Evolutionary conservation across 2,113 vertebrate species (phyloP).

Genomic region (Halcyon senegalensis): DNA sequence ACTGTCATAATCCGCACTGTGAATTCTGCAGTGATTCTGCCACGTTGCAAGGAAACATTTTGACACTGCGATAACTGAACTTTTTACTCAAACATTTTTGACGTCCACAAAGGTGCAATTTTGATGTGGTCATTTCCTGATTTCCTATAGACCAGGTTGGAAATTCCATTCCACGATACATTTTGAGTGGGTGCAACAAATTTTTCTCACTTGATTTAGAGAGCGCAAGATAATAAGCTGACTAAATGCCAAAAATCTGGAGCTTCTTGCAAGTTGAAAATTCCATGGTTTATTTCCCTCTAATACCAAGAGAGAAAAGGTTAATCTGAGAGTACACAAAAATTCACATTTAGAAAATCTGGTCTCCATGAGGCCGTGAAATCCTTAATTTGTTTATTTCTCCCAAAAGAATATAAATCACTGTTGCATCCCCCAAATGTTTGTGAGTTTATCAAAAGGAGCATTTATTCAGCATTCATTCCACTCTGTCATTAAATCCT

Average conservation of each 20-base stretch:
- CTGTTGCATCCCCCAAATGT: conserved; percentile 53
- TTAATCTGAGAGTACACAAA: conserved; percentile 28
- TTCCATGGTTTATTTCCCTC: background rate
- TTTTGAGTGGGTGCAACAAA: background rate
- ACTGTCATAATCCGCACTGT: background rate
- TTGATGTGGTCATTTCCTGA: background rate
- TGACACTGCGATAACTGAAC: background rate
- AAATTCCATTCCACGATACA: background rate
- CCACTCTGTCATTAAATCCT: conserved; percentile 56
- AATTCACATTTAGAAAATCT: conserved; percentile 30
- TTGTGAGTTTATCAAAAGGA: conserved; percentile 61
- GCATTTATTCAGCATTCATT: conserved; percentile 42
- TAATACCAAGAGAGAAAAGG: conserved; percentile 10
- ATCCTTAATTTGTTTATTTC: conserved; percentile 63
- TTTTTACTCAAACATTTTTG: background rate
- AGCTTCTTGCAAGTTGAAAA: background rate
- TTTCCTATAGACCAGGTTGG: background rate
- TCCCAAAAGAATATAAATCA: conserved; percentile 65
- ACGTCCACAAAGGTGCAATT: background rate
- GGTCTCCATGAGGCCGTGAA: conserved; percentile 16
- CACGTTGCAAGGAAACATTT: background rate
- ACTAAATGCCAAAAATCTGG: background rate
- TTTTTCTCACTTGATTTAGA: background rate
- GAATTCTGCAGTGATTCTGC: background rate
- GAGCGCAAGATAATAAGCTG: background rate